Percentiles rank a stretch among this genome's conserved stretches.
These are phyloP conservation scores for Erebia ligea DNA, from an alignment of 2,888 invertebrate genomes.

Conservation along the genomic window DNA sequence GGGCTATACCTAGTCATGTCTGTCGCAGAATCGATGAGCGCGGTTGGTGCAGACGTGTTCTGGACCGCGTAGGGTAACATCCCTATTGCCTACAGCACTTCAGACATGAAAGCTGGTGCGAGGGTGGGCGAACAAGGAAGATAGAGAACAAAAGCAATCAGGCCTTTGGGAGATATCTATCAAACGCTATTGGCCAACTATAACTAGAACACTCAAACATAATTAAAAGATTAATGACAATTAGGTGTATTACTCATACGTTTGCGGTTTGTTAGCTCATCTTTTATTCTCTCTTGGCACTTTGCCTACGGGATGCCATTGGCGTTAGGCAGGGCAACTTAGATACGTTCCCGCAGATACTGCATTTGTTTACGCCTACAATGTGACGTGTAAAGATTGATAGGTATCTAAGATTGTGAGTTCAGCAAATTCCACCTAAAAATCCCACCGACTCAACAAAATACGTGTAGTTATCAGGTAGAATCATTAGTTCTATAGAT, in stretches of 20 bases:
- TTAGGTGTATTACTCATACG: slow-evolving; percentile 27
- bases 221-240: slow-evolving; percentile 26
- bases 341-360: slow-evolving; percentile 37
- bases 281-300: slow-evolving; percentile 39
- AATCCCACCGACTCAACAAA: background rate
- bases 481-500: no score
- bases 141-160: background rate
- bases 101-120: no score
- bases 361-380: slow-evolving; percentile 40
- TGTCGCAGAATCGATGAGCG: no score
- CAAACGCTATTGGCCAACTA: background rate
- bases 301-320: slow-evolving; percentile 35
- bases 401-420: slow-evolving; percentile 32
- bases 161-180: background rate
- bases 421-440: slow-evolving; percentile 13
- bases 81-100: no score
- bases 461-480: no score
- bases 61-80: no score
- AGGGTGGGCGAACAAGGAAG: no score
- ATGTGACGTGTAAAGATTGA: slow-evolving; percentile 32
- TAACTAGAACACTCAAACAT: slow-evolving; percentile 7
- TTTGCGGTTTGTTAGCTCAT: slow-evolving; percentile 27
- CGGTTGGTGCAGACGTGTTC: no score
- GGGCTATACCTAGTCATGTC: no score
- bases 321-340: slow-evolving; percentile 32